Conservation (phyloP, 2,113 vertebrate genomes). For the Alouatta palliata region DNA sequence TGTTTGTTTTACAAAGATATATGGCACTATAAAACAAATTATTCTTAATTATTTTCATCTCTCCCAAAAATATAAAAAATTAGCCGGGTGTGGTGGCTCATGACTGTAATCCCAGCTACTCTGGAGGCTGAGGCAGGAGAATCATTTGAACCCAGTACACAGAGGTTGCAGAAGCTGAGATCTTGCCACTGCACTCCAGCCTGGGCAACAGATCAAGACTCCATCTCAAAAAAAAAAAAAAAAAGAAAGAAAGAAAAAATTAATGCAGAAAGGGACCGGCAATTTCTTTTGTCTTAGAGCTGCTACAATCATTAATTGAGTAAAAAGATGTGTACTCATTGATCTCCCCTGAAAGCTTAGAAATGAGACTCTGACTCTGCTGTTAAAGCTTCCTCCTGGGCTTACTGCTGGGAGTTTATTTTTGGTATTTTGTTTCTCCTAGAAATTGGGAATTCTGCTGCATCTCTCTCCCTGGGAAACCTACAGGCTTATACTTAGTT, state of each 20-base stretch:
- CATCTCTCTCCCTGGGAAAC: not conserved
- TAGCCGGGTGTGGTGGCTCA: too few relatives aligned
- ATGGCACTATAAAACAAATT: not conserved
- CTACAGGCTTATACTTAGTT: not conserved
- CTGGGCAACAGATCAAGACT: too few relatives aligned
- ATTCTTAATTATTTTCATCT: not conserved
- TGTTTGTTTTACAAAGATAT: not conserved
- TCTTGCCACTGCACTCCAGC: too few relatives aligned
- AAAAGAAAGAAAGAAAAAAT: too few relatives aligned
- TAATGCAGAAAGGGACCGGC: too few relatives aligned
- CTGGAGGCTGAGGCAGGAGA: too few relatives aligned
- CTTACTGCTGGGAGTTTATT: not conserved
- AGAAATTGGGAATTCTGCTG: not conserved
- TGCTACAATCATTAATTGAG: not conserved
- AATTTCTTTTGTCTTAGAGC: too few relatives aligned
- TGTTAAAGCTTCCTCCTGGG: not conserved
- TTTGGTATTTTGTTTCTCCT: not conserved
- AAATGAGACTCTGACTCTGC: not conserved
- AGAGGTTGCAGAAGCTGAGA: too few relatives aligned
- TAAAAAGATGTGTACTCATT: not conserved
- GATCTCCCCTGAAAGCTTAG: accelerated
- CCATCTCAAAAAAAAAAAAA: too few relatives aligned
- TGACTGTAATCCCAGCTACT: too few relatives aligned
- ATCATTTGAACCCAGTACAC: too few relatives aligned
- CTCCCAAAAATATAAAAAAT: too few relatives aligned